Evolutionary conservation across 2,888 invertebrate species (phyloP), one percentile per base, ranked within the genome.

Genomic region (Diloba caeruleocephala): DNA sequence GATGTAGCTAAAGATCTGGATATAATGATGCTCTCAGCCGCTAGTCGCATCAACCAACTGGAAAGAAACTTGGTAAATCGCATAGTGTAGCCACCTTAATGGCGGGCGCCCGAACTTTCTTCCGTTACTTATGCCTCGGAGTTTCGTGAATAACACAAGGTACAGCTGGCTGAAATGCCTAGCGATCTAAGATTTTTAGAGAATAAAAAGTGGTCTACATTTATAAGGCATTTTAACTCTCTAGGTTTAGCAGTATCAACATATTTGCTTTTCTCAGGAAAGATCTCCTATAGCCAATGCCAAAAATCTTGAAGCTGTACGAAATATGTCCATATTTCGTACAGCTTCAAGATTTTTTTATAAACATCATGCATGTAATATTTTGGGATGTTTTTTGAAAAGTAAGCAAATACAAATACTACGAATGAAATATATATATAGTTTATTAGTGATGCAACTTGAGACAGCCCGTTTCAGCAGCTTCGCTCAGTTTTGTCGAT

Each of bases 51-150:
- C 43, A 51, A 45, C 46, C 54, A 26, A 15, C 38, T 38, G 52
- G 33, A 46, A 50, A 58, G 36, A 70, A 69, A 58, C 34, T 53
- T 65, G 43, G 26, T 46, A 66, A 71, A 59, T 65, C 44, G 25
- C 34, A 34, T 56, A 51, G 58, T 54, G 53, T 58, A 53, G 39
- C 32, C 39, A 45, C 49, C 51, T 43, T 60, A 64, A 70, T 49
- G 45, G 52, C 15, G 26, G 44, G 13, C 44, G 46, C n/a, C 39
- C 26, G 26, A 65, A 60, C 45, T 71, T 60, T 55, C 33, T 37
- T 49, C 17, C 29, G 17, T 25, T 31, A 39, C 34, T 43, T 44
- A 54, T 48, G 31, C 29, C 43, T 32, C 45, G 28, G 26, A 54
- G 36, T 49, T 64, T 58, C 34, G 25, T 43, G 36, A 52, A 67